Base-by-base conservation (phyloP, 2,888 invertebrate genomes). In the Dorcus hopei region DNA sequence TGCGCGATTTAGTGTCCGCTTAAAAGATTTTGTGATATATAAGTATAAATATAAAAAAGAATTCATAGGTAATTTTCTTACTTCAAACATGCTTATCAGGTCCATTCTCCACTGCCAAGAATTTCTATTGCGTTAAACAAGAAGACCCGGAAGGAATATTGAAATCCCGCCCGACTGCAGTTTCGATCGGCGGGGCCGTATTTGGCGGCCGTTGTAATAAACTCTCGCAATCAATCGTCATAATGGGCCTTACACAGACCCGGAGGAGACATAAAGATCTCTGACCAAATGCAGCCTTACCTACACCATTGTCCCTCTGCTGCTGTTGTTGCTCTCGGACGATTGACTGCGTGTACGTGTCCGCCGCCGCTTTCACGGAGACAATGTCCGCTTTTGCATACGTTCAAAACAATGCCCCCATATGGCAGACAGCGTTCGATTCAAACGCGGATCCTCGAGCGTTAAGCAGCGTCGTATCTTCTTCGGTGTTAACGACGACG, bases 281-380 rank as follows among this genome's bases (percentile, higher is more conserved):
- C 57, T 59, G 58, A 61, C 64, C 62, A 64, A 64, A 64, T 56
- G 59, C 61, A 62, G 64, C 50, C 50, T 62, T 61, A 64, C 64
- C 61, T 60, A 61, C 63, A 63, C 63, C 63, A 63, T 63, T 63
- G 63, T 63, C 59, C 54, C 9, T 38, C 38, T 11, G 49, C 26
- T 33, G 38, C 9, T 19, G 19, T n/a, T 47, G 47, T 11, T 47
- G 26, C 23, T 16, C 38, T n/a, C 33, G 49, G 38, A 38, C 49
- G 49, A 49, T 49, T 23, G 49, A 49, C 38, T 49, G 49, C 38
- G 33, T 16, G 33, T 49, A 38, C 49, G 49, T 49, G 49, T 49
- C 38, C 16, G 33, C 49, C 33, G 38, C 38, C 49, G 49, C 33
- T 33, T 33, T 33, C 49, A 49, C 23, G n/a, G 38, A 49, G 16